Evolutionary conservation across 1,140 invertebrate species (phyloP).

Genomic region (Calephelis virginiensis): DNA sequence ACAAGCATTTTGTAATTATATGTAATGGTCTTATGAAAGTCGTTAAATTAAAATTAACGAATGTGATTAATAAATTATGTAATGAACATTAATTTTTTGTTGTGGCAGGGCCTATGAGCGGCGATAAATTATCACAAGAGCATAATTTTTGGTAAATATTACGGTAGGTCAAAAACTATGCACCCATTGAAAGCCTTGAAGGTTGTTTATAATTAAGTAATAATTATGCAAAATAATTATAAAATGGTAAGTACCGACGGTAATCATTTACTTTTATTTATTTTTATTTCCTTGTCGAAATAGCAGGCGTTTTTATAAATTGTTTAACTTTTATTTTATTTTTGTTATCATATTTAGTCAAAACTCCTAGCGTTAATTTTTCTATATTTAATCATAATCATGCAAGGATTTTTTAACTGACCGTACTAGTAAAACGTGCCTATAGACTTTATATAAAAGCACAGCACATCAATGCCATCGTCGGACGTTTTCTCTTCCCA

Average conservation of each 20-base stretch:
- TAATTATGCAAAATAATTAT: neutral
- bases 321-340: too few relatives aligned
- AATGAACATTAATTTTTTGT: conserved; percentile 10
- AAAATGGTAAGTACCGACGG: neutral
- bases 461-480: conserved; percentile 22
- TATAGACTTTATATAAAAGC: conserved; percentile 18
- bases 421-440: neutral
- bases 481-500: conserved; percentile 57
- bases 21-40: neutral
- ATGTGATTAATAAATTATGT: conserved; percentile 10
- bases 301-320: too few relatives aligned
- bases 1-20: too few relatives aligned
- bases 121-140: conserved; percentile 1
- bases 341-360: too few relatives aligned
- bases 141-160: conserved; percentile 5
- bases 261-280: neutral
- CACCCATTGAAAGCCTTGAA: conserved; percentile 1
- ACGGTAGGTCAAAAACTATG: conserved; percentile 8
- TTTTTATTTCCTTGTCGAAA: neutral
- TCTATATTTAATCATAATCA: too few relatives aligned
- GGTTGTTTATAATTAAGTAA: neutral
- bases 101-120: conserved; percentile 3
- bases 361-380: neutral
- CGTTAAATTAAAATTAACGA: conserved; percentile 4
- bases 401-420: neutral